Base-by-base conservation (phyloP, 2,113 vertebrate genomes). In the Ceyx margarethae region DNA sequence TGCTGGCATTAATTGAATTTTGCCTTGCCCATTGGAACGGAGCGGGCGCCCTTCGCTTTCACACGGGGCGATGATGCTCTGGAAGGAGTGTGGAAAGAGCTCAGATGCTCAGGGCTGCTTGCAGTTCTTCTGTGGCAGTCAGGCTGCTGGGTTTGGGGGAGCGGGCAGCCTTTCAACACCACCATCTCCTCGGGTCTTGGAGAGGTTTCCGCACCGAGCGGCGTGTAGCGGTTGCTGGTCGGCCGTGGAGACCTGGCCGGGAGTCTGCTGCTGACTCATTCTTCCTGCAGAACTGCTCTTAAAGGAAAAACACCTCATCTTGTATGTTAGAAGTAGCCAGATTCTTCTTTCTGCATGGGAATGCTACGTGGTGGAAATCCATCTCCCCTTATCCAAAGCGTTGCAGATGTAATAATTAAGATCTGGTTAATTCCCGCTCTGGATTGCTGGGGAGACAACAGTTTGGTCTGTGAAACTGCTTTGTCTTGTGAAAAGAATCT, bases 1-100 rank as follows among this genome's bases (percentile, higher is more conserved):
- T 18, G 61, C 83, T 85, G 78, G 86, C 75, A 21, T 92, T 94
- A 94, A 91, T 7, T 93, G 85, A 81, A 76, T 90, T 90, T 82
- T 62, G 79, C 62, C 71, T 84, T 56, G 64, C 92, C 72, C 33
- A 53, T 64, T 89, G 88, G 89, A 67, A 65, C 12, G 19, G 60
- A 57, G 78, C 1, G 40, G 14, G 21, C 2, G 19, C 45, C 58
- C 74, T 79, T 65, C 3, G 3, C 54, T 69, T 14, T 23, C 28
- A 3, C 0, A 0, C 28, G 13, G 6, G 61, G 31, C 60, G 74
- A 48, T 75, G 53, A 51, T 81, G 53, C 33, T 31, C 21, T 14
- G 18, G 29, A 40, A 83, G 25, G 75, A 29, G 61, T 25, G 35
- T 13, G 56, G 50, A 62, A 81, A 80, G 60, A 68, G 42, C 26